Conservation (phyloP, 1,140 invertebrate species). For the Drosophila obscura region DNA sequence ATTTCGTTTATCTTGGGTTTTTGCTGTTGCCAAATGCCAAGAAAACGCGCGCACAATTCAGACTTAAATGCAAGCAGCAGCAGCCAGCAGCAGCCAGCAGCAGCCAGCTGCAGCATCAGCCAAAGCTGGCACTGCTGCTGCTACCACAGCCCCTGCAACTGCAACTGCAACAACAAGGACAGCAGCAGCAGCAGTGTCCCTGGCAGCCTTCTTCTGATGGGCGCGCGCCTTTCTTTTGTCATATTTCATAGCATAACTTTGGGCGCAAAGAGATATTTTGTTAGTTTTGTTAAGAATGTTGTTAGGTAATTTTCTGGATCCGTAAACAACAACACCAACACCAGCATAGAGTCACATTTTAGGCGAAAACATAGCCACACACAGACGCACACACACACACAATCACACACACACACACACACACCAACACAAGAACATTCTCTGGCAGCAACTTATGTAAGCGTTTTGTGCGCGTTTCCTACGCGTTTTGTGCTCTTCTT, state of each 20-base stretch:
- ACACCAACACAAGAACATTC: slow-evolving; percentile 17
- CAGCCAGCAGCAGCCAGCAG: too few relatives aligned
- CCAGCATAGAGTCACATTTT: neutral
- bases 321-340: slow-evolving; percentile 15
- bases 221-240: slow-evolving; percentile 1
- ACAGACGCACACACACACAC: slow-evolving; percentile 5
- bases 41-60: slow-evolving; percentile 56
- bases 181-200: too few relatives aligned
- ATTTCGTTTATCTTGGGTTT: neutral
- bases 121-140: slow-evolving; percentile 27
- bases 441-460: slow-evolving; percentile 61
- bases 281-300: slow-evolving; percentile 38
- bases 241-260: neutral
- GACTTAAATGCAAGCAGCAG: slow-evolving; percentile 32
- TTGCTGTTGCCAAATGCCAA: slow-evolving; percentile 28
- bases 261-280: slow-evolving; percentile 3
- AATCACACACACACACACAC: slow-evolving; percentile 3
- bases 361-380: slow-evolving; percentile 1
- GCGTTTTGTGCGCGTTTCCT: slow-evolving; percentile 52
- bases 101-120: neutral
- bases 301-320: slow-evolving; percentile 45
- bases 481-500: slow-evolving; percentile 26
- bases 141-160: slow-evolving; percentile 1
- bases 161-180: too few relatives aligned
- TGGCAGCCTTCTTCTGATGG: too few relatives aligned